Conservation (phyloP, 2,113 vertebrate genomes). For the Herpailurus yagouaroundi region DNA sequence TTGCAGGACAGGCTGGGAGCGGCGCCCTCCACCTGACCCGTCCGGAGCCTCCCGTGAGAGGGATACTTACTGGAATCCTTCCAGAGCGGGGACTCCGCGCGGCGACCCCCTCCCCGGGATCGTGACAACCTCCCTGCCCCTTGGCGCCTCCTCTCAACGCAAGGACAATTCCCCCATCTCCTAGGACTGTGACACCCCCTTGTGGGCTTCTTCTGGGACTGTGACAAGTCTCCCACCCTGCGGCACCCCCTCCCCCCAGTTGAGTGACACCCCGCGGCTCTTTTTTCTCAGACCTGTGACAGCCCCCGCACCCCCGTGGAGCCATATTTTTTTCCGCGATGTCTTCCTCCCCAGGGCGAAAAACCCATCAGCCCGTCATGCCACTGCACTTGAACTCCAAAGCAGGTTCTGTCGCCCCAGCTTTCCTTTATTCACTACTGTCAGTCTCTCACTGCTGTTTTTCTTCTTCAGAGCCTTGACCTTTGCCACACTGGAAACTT, state of each 20-base stretch:
- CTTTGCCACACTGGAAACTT: not conserved
- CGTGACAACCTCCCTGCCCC: not conserved
- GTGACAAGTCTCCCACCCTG: not conserved
- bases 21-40: slow-evolving; percentile 47
- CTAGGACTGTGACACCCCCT: slow-evolving; percentile 44
- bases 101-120: not conserved
- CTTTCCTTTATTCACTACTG: not conserved
- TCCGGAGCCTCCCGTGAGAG: not conserved
- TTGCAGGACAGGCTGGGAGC: slow-evolving; percentile 63
- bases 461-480: not conserved
- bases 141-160: not conserved
- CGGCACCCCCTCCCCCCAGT: not conserved
- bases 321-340: not conserved
- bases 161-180: not conserved
- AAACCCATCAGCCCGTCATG: not conserved
- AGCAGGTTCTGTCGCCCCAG: not conserved
- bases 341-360: not conserved
- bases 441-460: not conserved
- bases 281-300: not conserved
- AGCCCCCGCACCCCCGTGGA: not conserved
- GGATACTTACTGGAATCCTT: not conserved
- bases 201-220: not conserved
- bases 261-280: not conserved
- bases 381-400: not conserved
- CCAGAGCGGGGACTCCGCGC: not conserved